Evolutionary conservation across 2,797 vertebrate species (phyloP), one percentile per base, ranked within the genome.

Genomic region (Alca torda): DNA sequence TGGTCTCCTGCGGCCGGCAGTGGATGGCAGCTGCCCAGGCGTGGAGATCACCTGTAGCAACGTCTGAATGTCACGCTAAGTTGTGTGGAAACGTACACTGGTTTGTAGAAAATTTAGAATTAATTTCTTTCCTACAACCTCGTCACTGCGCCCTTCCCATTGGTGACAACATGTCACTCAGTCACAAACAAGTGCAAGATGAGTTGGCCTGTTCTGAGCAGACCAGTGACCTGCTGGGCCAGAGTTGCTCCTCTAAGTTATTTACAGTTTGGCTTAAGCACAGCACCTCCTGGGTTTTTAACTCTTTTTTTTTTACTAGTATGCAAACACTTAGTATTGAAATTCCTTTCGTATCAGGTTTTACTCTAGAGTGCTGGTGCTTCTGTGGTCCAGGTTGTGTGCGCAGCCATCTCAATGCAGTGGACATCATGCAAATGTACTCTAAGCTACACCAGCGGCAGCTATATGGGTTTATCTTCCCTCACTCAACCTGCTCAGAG

Each of bases 401-500:
- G 24, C 7, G 0, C 9, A 61, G 63, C 26, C 26, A 9, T 28
- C 37, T 46, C 20, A 3, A 1, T 3, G 13, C 43, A 4, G 2
- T 3, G 3, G 41, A 33, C 3, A 0, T 61, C 41, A 2, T 10
- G 46, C 4, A 5, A 33, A 13, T 0, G 5, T 37, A 8, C 53
- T 31, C 45, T 4, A 11, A 57, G 53, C 53, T 63, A 15, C 31
- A 9, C 13, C 57, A 13, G 8, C 16, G 31, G 39, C 41, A 74
- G 21, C 41, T 30, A 48, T 46, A 51, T n/a, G 6, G 33, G 12
- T 69, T 65, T 59, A 23, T 65, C n/a, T 82, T 68, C 70, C 45
- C 31, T 59, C 20, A 7, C 50, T 23, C 21, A 48, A 19, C 46
- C 56, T 18, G n/a, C 67, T 63, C 28, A 18, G 51, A 16, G 51